Percentiles rank a stretch among this genome's conserved stretches.
These are phyloP conservation scores for Bergia sp. DNA, from an alignment of 92 coral and sea anemone species.

Conservation along the genomic window DNA sequence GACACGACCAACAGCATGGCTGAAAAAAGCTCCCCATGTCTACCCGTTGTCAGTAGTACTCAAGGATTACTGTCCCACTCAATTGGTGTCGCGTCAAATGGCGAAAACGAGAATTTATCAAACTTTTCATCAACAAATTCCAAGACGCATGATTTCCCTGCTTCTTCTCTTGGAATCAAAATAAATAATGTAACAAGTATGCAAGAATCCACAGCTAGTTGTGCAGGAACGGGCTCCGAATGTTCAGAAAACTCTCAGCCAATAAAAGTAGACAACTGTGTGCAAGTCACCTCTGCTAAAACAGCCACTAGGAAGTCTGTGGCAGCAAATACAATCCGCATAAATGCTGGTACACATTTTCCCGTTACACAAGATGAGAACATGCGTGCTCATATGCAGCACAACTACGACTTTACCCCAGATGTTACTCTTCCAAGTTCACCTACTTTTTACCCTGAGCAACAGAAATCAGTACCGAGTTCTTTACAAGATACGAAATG, in stretches of 20 bases:
- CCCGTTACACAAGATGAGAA: constrained; percentile 4
- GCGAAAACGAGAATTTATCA: not conserved
- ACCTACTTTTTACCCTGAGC: not conserved
- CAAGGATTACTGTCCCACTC: not conserved
- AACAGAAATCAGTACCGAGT: not conserved
- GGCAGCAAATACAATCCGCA: constrained; percentile 23
- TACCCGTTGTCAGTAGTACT: not conserved
- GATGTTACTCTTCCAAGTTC: not conserved
- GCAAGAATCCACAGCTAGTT: not conserved
- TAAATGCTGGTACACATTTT: not conserved
- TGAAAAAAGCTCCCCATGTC: not conserved
- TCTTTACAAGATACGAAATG: not conserved
- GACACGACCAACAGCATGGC: not conserved
- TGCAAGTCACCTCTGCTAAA: constrained; percentile 23
- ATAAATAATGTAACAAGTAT: constrained; percentile 17
- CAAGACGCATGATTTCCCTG: not conserved
- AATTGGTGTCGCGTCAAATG: not conserved
- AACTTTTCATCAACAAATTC: not conserved
- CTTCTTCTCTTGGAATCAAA: not conserved
- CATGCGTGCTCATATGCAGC: not conserved
- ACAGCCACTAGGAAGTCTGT: constrained; percentile 26
- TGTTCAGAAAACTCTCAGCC: not conserved
- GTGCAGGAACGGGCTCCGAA: not conserved
- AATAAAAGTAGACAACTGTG: constrained; percentile 26
- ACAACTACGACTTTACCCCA: not conserved